Evolutionary conservation across 2,888 invertebrate species (phyloP), one percentile per base, ranked within the genome.

Genomic region (Agonopterix subpropinquella): DNA sequence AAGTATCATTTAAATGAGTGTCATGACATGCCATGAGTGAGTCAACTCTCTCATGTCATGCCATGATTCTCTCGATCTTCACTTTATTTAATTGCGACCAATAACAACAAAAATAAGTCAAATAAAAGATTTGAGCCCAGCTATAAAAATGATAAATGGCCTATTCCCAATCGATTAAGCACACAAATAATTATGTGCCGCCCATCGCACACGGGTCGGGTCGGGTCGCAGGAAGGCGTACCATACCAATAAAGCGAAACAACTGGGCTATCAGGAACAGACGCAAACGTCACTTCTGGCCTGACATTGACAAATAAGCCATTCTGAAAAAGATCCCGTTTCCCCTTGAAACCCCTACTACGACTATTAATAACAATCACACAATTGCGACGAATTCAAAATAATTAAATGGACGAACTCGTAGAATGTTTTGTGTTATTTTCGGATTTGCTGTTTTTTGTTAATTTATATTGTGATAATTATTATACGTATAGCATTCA

Each of bases 281-380:
- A 77, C 76, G 77, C 70, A 71, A 59, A 70, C 76, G 71, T 79
- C 79, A 77, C 74, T 71, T 73, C 67, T 62, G 65, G 57, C 56
- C 67, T 77, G 81, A 81, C 80, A 76, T 80, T 83, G 80, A 82
- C 81, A 81, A 80, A 81, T 81, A 81, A 78, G 77, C 74, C 73
- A 73, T 77, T 76, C 73, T 70, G 80, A 76, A 78, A 80, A 79
- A 80, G 77, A 79, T 73, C 73, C 73, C 76, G 71, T 73, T 77
- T 65, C 68, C 65, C 65, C 59, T 49, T 18, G 58, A 65, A 65
- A 65, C 77, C 78, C 74, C 74, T 78, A 77, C 77, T 63, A 78
- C 58, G 70, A 67, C 11, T 5, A 28, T 28, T 28, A 28, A 28
- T 28, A 28, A 28, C 28, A 28, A 28, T 28, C 28, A 28, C 28